A percentile compares a stretch with the other conserved stretches of the same genome.
phyloP scores from a whole-genome alignment of 64 coral and sea anemone genomes.

The Montipora sp. region DNA sequence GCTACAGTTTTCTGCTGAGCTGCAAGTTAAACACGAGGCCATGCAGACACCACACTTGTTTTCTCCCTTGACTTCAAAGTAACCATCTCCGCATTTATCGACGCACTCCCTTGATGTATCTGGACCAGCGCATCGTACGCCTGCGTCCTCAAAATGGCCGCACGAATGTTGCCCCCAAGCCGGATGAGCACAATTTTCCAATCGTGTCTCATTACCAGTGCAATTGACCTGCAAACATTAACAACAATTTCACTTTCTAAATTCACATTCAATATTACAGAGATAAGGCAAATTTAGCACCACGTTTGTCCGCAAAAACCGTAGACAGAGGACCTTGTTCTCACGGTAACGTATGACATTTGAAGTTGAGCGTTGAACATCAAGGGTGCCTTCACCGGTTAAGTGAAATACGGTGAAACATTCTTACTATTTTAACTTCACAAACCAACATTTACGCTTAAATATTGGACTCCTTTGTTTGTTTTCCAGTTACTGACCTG shows the following conservation, averaged over 20 bases:
- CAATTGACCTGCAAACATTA: slow-evolving; percentile 54
- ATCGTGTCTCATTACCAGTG: slow-evolving; percentile 69
- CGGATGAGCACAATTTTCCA: slow-evolving; percentile 56
- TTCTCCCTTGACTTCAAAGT: slow-evolving; percentile 28
- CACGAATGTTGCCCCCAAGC: slow-evolving; percentile 79
- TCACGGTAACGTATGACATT: too few species aligned
- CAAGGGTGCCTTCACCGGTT: too few species aligned
- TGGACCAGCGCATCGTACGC: slow-evolving; percentile 78
- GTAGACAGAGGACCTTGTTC: too few species aligned
- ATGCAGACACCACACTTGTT: slow-evolving; percentile 57
- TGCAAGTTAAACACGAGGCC: slow-evolving; percentile 73
- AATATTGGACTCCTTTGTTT: too few species aligned
- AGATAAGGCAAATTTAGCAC: too few species aligned
- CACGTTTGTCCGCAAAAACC: too few species aligned
- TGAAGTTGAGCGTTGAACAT: too few species aligned
- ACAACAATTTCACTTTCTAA: not conserved
- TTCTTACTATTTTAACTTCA: too few species aligned
- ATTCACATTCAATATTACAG: too few species aligned
- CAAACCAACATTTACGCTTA: too few species aligned
- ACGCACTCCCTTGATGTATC: slow-evolving; percentile 73
- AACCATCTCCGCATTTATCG: slow-evolving; percentile 68
- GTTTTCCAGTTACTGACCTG: too few species aligned
- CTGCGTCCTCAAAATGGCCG: slow-evolving; percentile 89
- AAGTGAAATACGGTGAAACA: too few species aligned
- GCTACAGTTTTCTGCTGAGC: slow-evolving; percentile 53